Percentiles rank a stretch among this genome's conserved stretches.
Conservation (phyloP, 2,888 invertebrate genomes). For the Melieria picta region DNA sequence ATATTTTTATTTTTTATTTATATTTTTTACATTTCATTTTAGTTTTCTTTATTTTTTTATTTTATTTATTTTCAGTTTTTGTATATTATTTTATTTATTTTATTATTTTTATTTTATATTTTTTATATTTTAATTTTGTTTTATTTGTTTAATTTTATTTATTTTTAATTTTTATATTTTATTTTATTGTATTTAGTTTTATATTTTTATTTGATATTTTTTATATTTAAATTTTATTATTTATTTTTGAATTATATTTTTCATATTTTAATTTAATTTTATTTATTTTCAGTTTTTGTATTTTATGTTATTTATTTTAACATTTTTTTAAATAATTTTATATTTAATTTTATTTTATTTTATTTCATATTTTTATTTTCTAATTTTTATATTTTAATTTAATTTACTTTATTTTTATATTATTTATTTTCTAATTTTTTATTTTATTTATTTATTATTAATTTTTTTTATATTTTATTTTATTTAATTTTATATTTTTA, state of each 20-base stretch:
- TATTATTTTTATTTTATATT: neutral
- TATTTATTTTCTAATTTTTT: no score
- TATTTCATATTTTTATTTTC: neutral
- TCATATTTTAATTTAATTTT: neutral
- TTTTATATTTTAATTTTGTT: neutral
- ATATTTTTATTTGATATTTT: neutral
- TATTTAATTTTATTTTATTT: no score
- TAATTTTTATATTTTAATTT: neutral
- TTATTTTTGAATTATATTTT: no score
- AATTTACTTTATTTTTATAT: neutral
- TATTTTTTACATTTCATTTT: no score
- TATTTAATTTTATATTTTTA: no score
- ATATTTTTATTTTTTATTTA: no score
- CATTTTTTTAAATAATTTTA: neutral
- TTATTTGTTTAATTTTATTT: no score
- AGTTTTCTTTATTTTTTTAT: no score
- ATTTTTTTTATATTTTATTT: no score
- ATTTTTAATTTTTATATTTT: neutral
- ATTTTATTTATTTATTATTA: no score
- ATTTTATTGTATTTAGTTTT: neutral
- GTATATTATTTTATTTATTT: constrained; percentile 8
- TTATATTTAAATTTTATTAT: no score
- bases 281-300: neutral
- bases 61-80: no score
- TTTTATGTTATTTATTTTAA: neutral